A percentile compares a stretch with the other conserved stretches of the same genome.
Conservation (phyloP, 1,140 invertebrate species). For the Camponotus vicinus region DNA sequence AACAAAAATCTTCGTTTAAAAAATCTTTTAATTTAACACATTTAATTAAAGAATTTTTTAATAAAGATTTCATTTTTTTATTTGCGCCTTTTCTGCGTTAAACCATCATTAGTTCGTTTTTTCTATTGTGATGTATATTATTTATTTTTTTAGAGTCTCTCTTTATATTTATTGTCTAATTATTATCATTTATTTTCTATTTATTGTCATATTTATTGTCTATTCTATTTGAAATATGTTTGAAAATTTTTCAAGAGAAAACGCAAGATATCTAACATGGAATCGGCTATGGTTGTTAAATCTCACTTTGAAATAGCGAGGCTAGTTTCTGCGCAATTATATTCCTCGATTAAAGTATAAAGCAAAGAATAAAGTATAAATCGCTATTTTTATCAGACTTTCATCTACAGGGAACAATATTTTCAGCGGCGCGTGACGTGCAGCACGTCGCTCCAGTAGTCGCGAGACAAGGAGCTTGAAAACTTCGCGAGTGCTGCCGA, state of each 20-base stretch:
- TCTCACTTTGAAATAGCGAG: not conserved
- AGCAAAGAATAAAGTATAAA: not conserved
- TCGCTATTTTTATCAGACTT: not conserved
- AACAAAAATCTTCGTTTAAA: no score
- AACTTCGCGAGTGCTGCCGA: conserved; percentile 80
- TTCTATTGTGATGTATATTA: no score
- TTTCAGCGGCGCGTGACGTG: conserved; percentile 12
- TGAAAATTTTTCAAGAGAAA: not conserved
- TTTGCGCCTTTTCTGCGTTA: no score
- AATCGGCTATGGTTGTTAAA: not conserved
- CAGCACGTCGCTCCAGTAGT: conserved; percentile 44
- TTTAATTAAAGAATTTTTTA: no score
- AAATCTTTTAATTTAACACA: no score
- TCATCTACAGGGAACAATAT: not conserved
- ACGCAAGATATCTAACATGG: no score
- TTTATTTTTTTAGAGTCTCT: no score
- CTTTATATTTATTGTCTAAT: not conserved
- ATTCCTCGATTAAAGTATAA: not conserved
- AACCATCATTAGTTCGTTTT: no score
- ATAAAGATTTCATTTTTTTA: no score
- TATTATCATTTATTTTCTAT: no score
- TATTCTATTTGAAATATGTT: not conserved
- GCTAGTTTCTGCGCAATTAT: not conserved
- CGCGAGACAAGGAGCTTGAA: conserved; percentile 78
- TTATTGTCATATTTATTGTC: no score